Conservation (phyloP, 2,797 vertebrate species). For the Nannoperca australis region DNA sequence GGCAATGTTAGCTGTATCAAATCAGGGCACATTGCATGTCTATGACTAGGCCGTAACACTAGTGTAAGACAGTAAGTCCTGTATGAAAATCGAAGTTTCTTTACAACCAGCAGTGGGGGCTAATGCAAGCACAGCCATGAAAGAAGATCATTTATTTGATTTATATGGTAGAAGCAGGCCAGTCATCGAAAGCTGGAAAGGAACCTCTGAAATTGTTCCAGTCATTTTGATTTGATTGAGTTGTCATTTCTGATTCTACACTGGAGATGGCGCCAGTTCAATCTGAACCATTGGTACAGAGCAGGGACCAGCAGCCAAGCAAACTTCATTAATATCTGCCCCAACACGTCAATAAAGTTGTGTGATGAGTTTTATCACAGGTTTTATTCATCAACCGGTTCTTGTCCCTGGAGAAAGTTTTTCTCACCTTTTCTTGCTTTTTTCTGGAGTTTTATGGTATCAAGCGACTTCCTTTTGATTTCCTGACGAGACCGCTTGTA, state of each 20-base stretch:
- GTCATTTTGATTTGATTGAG: conserved; percentile 28
- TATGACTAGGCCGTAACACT: conserved; percentile 31
- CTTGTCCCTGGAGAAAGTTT: neutral
- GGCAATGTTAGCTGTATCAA: conserved; percentile 73
- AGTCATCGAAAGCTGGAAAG: conserved; percentile 46
- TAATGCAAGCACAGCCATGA: conserved; percentile 44
- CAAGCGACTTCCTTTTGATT: conserved; percentile 97
- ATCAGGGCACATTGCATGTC: conserved; percentile 52
- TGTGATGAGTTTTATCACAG: neutral
- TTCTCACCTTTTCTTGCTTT: conserved; percentile 96
- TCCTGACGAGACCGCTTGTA: conserved; percentile 97
- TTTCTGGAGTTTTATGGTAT: conserved; percentile 98
- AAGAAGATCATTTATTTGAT: conserved; percentile 35
- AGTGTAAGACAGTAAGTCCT: conserved; percentile 12
- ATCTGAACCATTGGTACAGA: neutral
- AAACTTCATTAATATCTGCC: neutral
- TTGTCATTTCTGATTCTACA: conserved; percentile 25
- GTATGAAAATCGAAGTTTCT: conserved; percentile 48
- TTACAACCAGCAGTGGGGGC: conserved; percentile 48
- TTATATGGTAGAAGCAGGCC: conserved; percentile 30
- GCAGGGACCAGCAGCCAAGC: neutral
- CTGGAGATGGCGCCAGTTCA: conserved; percentile 71
- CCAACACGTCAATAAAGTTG: neutral
- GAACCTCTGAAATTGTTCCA: conserved; percentile 36
- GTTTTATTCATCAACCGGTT: neutral